Conservation (phyloP, 2,797 vertebrate genomes). For the Gobio occitaniae region DNA sequence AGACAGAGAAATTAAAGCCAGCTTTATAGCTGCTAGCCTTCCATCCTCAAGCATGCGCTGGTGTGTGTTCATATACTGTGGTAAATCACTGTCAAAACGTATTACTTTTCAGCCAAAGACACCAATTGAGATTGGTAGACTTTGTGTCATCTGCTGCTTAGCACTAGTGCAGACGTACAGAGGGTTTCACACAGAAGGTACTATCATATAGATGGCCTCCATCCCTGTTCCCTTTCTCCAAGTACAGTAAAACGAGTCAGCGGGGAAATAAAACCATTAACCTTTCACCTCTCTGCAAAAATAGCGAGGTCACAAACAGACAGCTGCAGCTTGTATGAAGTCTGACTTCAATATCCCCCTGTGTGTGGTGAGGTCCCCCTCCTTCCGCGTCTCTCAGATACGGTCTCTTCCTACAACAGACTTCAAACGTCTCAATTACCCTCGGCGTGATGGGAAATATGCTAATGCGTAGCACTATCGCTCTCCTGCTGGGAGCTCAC, state of each 20-base stretch:
- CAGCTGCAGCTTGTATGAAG: slow-evolving; percentile 51
- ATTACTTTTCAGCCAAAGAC: slow-evolving; percentile 7
- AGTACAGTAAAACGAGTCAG: slow-evolving; percentile 62
- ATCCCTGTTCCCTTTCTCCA: slow-evolving; percentile 41
- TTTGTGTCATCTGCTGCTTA: background rate
- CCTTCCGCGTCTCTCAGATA: slow-evolving; percentile 1
- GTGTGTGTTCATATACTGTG: background rate
- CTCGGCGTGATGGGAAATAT: slow-evolving; percentile 57
- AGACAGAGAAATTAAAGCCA: background rate
- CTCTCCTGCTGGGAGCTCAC: slow-evolving; percentile 11
- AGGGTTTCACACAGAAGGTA: background rate
- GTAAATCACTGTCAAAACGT: slow-evolving; percentile 23
- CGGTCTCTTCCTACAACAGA: slow-evolving; percentile 36
- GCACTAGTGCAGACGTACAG: background rate
- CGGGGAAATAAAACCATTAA: slow-evolving; percentile 64
- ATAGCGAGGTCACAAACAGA: slow-evolving; percentile 62
- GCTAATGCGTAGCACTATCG: slow-evolving; percentile 42
- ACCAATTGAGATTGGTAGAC: background rate
- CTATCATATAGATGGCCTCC: slow-evolving; percentile 22
- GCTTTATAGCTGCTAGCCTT: background rate
- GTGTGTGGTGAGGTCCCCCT: slow-evolving; percentile 5
- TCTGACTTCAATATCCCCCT: slow-evolving; percentile 28
- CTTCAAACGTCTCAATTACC: slow-evolving; percentile 56
- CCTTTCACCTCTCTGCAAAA: slow-evolving; percentile 64
- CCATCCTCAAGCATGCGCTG: background rate